Percentiles rank a stretch among this genome's conserved stretches.
Evolutionary conservation across 2,888 invertebrate species (phyloP).

Genomic region (Dryomyza anilis): DNA sequence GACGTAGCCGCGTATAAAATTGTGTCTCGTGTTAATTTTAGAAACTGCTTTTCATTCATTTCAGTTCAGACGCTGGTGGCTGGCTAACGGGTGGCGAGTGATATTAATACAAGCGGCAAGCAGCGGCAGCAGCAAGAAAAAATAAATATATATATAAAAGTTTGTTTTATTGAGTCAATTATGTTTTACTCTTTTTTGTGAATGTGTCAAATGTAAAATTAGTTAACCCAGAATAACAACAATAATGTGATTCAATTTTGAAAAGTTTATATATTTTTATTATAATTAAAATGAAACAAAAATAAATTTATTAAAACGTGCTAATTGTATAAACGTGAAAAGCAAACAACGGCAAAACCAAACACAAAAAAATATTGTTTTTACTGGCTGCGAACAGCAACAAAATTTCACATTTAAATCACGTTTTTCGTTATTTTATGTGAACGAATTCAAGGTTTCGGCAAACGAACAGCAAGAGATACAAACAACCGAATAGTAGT

Average conservation of each 20-base stretch:
- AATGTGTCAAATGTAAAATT: no score
- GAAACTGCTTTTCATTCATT: slow-evolving; percentile 56
- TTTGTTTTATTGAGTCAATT: no score
- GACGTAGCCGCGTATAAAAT: slow-evolving; percentile 19
- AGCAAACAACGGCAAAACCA: slow-evolving; percentile 26
- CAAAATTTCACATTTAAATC: slow-evolving; percentile 27
- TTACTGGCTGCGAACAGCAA: no score
- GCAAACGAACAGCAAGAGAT: slow-evolving; percentile 11
- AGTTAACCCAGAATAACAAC: no score
- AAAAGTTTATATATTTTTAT: no score
- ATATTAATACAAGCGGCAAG: slow-evolving; percentile 1
- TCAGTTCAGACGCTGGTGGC: slow-evolving; percentile 54
- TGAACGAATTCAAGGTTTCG: slow-evolving; percentile 28
- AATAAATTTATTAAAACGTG: slow-evolving; percentile 17
- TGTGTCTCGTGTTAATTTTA: slow-evolving; percentile 52
- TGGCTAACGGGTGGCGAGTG: slow-evolving; percentile 42
- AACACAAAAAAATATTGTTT: slow-evolving; percentile 17
- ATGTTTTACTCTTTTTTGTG: no score
- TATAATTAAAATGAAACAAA: not conserved
- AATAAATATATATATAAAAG: no score
- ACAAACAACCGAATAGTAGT: not conserved
- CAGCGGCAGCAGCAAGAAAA: not conserved
- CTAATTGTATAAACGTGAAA: slow-evolving; percentile 8
- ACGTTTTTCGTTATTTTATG: slow-evolving; percentile 33
- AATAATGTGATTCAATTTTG: no score